Base-by-base conservation (phyloP, 92 coral and sea anemone species). In the Diadumene lineata region DNA sequence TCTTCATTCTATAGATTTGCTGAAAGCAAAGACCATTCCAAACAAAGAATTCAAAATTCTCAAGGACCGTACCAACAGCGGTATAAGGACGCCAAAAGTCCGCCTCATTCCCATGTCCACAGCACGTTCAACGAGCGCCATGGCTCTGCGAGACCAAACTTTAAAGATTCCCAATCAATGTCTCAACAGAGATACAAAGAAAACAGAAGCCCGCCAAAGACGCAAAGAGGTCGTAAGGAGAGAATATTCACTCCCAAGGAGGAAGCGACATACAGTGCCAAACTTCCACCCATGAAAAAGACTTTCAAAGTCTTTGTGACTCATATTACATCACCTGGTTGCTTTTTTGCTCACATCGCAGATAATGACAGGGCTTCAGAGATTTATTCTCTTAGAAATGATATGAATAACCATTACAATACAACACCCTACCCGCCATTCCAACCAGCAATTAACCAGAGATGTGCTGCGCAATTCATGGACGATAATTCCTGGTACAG, bases 401-500 rank as follows among this genome's bases (percentile, higher is more conserved):
- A 70, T 6, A 70, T 85, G 81, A 67, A 74, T 11, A 8, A 29
- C 1, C 82, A 79, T 55, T 85, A 85, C 26, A 30, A 68, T 7
- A 18, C 62, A 3, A 46, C 61, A 10, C 34, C 31, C 31, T 80
- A 80, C 64, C 79, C 85, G 34, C 75, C 85, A 17, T 77, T 57
- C 27, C 50, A 68, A 16, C 81, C 89, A 16, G 38, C 51, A 26
- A 18, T 34, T 6, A 58, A 62, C 2, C 55, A 34, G 31, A 50
- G 74, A 31, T 85, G 76, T 80, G 85, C 85, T 0, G 85, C 89
- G 10, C 89, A 87, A 67, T 87, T 87, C 64, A 75, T 85, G 1
- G 63, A 21, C 11, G 83, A 87, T 57, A 66, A 84, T 43, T 77
- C 84, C 32, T 87, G 92, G 92, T 87, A 83, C 33, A 74, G 92